phyloP scores from a whole-genome alignment of 2,888 invertebrate genomes.

The Megaustenia siamemsis region DNA sequence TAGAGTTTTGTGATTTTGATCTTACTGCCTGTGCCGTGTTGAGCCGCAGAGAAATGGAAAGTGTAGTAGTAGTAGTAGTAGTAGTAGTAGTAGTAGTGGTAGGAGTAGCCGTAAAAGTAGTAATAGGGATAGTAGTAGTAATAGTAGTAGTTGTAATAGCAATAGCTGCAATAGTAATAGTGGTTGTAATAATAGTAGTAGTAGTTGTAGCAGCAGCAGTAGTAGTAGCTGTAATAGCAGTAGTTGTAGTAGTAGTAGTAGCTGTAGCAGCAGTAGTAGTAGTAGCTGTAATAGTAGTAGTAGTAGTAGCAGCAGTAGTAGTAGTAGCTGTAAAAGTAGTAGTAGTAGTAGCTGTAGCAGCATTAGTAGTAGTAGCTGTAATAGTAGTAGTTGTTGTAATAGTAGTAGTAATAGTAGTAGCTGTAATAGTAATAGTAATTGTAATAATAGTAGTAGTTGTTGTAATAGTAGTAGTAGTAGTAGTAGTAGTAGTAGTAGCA shows the following conservation, averaged over 20 bases:
- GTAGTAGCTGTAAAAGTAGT: slow-evolving; percentile 13
- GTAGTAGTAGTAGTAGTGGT: too few relatives aligned
- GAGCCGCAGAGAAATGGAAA: too few relatives aligned
- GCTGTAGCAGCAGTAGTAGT: slow-evolving; percentile 4
- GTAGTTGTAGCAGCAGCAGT: too few relatives aligned
- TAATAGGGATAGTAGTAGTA: too few relatives aligned
- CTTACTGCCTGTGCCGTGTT: too few relatives aligned
- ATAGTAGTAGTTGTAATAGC: too few relatives aligned
- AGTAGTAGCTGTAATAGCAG: neutral
- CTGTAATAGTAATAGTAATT: slow-evolving; percentile 14
- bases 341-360: neutral
- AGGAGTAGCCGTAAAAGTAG: too few relatives aligned
- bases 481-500: slow-evolving; percentile 30
- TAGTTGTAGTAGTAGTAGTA: slow-evolving; percentile 27
- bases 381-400: neutral
- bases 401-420: slow-evolving; percentile 18
- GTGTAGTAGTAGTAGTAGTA: too few relatives aligned
- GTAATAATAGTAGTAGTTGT: slow-evolving; percentile 17
- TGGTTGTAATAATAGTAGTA: too few relatives aligned
- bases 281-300: slow-evolving; percentile 36
- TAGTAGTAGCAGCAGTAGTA: slow-evolving; percentile 27
- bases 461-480: slow-evolving; percentile 14
- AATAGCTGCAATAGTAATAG: too few relatives aligned
- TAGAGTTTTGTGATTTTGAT: too few relatives aligned
- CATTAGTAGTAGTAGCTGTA: too few relatives aligned